Evolutionary conservation across 2,888 invertebrate genomes (phyloP).

Genomic region (Leucania comma): DNA sequence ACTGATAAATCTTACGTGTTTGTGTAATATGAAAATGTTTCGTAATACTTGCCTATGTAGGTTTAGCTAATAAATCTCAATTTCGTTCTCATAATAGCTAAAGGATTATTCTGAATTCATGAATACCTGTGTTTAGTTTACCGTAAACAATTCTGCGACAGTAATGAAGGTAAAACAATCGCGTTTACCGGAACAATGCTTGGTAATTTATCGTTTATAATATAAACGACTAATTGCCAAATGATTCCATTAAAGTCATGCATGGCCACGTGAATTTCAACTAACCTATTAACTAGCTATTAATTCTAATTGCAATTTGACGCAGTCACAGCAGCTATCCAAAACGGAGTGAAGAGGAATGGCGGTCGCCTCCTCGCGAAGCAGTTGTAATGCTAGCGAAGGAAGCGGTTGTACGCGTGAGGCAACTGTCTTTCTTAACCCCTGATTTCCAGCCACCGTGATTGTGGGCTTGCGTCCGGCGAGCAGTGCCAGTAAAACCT

Average conservation of each 20-base stretch:
- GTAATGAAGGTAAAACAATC: neutral
- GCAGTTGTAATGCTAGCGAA: neutral
- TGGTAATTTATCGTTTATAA: neutral
- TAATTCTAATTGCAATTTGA: neutral
- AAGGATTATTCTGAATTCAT: neutral
- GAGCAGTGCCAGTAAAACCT: too few species aligned
- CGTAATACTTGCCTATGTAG: neutral
- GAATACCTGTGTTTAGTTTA: neutral
- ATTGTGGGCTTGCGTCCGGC: too few species aligned
- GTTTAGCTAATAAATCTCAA: slow-evolving; percentile 1
- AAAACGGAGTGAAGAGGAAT: too few species aligned
- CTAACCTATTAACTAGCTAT: neutral
- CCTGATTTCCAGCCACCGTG: too few species aligned
- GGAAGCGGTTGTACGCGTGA: too few species aligned
- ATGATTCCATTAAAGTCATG: neutral
- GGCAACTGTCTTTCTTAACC: too few species aligned
- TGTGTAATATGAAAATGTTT: neutral
- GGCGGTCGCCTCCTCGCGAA: too few species aligned
- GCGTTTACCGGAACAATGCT: neutral
- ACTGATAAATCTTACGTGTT: neutral
- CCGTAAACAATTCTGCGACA: neutral
- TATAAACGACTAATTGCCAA: neutral
- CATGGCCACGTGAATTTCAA: neutral
- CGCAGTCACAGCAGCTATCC: too few species aligned
- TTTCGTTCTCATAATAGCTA: neutral